Base-by-base conservation (phyloP, 30 jellyfish, hydroid and myxozoan genomes). In the Aurelia sp. region DNA sequence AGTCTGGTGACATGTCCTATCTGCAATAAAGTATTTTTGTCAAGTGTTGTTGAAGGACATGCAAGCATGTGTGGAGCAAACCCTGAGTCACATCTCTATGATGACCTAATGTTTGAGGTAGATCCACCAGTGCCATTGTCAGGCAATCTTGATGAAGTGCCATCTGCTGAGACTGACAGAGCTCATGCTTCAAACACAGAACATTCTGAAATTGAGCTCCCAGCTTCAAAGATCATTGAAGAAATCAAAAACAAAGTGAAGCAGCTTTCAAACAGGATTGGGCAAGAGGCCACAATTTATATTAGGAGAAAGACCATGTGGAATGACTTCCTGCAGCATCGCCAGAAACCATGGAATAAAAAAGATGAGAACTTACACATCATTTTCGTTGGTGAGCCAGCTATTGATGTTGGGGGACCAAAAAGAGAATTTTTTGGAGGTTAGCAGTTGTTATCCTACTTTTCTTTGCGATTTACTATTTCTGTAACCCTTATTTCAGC, bases 11-110 rank as follows among this genome's bases (percentile, higher is more conserved):
- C 76, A 18, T 64, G 76, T 8, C 76, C 76, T 64, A 64, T 64
- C 41, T 64, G 76, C 76, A 64, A 64, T 64, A 22, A 22, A 64
- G 76, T 64, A 12, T 64, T 64, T 64, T 64, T 64, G 8, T 64
- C 76, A 8, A 64, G 76, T 64, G 44, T 64, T 64, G 76, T 64
- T 2, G 7, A 64, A 64, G 41, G 48, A 15, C 76, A 64, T 64
- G 76, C 76, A 19, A 64, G 41, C 41, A 22, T 7, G 22, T 57
- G 66, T 19, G 22, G n/a, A 19, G 66, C n/a, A 57, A 57, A 57
- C n/a, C n/a, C 22, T 13, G 66, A 57, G 6, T 57, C 66, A 57
- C 6, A 57, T 57, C 66, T 57, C 22, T 57, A 57, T 57, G 66
- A 57, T 19, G 6, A 57, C 66, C 22, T 57, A 57, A 57, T 57